These are phyloP conservation scores for Drosophila pruinosa DNA, from an alignment of 1,140 invertebrate genomes.

Conservation along the genomic window DNA sequence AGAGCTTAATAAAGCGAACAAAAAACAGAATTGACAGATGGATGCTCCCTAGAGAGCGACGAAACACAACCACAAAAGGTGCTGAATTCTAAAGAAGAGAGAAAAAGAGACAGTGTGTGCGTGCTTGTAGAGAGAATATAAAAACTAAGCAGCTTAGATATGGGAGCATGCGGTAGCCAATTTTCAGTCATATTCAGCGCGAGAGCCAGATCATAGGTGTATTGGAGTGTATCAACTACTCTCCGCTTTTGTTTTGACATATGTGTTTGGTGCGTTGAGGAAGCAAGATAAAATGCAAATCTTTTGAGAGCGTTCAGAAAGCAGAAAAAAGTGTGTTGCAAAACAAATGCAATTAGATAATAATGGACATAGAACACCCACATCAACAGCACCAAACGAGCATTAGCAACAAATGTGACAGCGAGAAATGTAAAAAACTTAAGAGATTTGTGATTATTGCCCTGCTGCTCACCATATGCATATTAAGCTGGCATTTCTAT, in stretches of 20 bases:
- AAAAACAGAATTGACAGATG: slow-evolving; percentile 46
- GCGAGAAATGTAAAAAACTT: slow-evolving; percentile 69
- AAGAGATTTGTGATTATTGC: slow-evolving; percentile 71
- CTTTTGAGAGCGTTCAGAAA: background rate
- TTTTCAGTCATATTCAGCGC: slow-evolving; percentile 31
- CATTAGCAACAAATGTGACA: slow-evolving; percentile 43
- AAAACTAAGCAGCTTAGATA: slow-evolving; percentile 29
- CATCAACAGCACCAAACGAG: slow-evolving; percentile 37
- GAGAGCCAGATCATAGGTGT: slow-evolving; percentile 27
- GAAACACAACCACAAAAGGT: background rate
- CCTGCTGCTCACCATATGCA: slow-evolving; percentile 59
- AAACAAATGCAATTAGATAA: slow-evolving; percentile 62
- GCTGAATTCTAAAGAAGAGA: slow-evolving; percentile 47
- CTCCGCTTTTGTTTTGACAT: slow-evolving; percentile 41
- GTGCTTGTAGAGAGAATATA: background rate
- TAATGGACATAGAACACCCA: slow-evolving; percentile 34
- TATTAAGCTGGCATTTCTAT: slow-evolving; percentile 77
- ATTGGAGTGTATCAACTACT: slow-evolving; percentile 3
- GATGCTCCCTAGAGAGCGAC: slow-evolving; percentile 32
- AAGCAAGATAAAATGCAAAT: slow-evolving; percentile 10
- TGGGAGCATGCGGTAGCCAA: slow-evolving; percentile 2
- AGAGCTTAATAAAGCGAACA: slow-evolving; percentile 44
- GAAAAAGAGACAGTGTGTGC: background rate
- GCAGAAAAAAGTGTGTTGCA: slow-evolving; percentile 9
- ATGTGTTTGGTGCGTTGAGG: slow-evolving; percentile 25